Evolutionary conservation across 2,888 invertebrate species (phyloP), one percentile per base, ranked within the genome.

Genomic region (Nysson spinosus): DNA sequence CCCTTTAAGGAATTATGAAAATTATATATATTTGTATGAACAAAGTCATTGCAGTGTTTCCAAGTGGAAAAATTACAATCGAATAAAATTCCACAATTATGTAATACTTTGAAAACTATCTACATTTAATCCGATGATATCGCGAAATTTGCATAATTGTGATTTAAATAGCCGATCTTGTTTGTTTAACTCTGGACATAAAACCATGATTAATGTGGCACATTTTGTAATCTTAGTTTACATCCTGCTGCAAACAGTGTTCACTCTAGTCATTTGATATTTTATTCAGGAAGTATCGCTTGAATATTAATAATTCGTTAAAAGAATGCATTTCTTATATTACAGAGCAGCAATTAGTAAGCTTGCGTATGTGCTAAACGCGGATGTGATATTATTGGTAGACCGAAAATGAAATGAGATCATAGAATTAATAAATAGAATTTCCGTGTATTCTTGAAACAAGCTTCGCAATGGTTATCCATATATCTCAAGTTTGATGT

Each of bases 251-350:
- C 34, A 67, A 66, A 50, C 57, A 42, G 60, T 50, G 46, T 39
- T 66, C 50, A 55, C 67, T 55, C 60, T 67, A 67, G 66, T 54
- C 60, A 60, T 66, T n/a, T n/a, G n/a, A n/a, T n/a, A n/a, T n/a
- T 66, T 46, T 19, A 14, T 32, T 58, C 46, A 11, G 16, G 20
- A 28, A 56, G 32, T 4, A 32, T 9, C 40, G 34, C 14, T 63
- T 24, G 35, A 4, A 11, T n/a, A n/a, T n/a, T n/a, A n/a, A n/a
- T n/a, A n/a, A n/a, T n/a, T n/a, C n/a, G n/a, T n/a, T n/a, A n/a
- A n/a, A n/a, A n/a, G n/a, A n/a, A n/a, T n/a, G n/a, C n/a, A n/a
- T n/a, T n/a, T n/a, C n/a, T n/a, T n/a, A n/a, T n/a, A n/a, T n/a
- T n/a, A n/a, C n/a, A n/a, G n/a, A n/a, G n/a, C n/a, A n/a, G n/a